phyloP scores from a whole-genome alignment of 2,888 invertebrate genomes.

The Drosophila glabriapex region DNA sequence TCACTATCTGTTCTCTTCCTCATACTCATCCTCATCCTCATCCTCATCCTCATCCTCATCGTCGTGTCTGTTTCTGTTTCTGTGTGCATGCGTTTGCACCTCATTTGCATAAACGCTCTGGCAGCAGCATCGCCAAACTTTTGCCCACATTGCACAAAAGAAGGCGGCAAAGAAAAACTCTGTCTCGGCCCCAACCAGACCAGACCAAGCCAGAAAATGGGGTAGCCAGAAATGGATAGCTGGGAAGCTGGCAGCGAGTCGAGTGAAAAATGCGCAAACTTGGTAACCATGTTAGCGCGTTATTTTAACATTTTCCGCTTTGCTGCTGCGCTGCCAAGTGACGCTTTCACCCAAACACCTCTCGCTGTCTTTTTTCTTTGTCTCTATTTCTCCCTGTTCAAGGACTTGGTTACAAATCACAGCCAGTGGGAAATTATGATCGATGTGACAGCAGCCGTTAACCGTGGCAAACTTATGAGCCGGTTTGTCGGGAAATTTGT shows the following conservation, averaged over 20 bases:
- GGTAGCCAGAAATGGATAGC: background rate
- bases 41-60: background rate
- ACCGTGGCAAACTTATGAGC: conserved; percentile 51
- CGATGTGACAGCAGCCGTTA: conserved; percentile 66
- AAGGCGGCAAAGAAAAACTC: conserved; percentile 55
- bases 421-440: conserved; percentile 75
- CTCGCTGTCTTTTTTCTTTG: conserved; percentile 4
- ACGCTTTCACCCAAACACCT: conserved; percentile 40
- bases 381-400: conserved; percentile 38
- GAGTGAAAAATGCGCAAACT: conserved; percentile 82
- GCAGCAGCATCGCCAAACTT: conserved; percentile 74
- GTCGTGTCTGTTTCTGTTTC: conserved; percentile 29
- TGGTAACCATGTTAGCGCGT: conserved; percentile 82
- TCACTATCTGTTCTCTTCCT: conserved; percentile 6
- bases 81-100: conserved; percentile 74
- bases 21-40: background rate
- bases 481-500: conserved; percentile 76
- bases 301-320: conserved; percentile 80
- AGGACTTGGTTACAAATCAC: conserved; percentile 79
- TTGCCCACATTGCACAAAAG: conserved; percentile 80
- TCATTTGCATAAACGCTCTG: conserved; percentile 81
- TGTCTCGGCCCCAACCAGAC: conserved; percentile 15
- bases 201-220: conserved; percentile 11
- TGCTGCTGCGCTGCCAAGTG: conserved; percentile 48
- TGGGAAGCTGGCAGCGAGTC: conserved; percentile 57